A percentile compares a stretch with the other conserved stretches of the same genome.
These are phyloP conservation scores for Parotia lawesii DNA, from an alignment of 2,113 vertebrate species.

Conservation along the genomic window DNA sequence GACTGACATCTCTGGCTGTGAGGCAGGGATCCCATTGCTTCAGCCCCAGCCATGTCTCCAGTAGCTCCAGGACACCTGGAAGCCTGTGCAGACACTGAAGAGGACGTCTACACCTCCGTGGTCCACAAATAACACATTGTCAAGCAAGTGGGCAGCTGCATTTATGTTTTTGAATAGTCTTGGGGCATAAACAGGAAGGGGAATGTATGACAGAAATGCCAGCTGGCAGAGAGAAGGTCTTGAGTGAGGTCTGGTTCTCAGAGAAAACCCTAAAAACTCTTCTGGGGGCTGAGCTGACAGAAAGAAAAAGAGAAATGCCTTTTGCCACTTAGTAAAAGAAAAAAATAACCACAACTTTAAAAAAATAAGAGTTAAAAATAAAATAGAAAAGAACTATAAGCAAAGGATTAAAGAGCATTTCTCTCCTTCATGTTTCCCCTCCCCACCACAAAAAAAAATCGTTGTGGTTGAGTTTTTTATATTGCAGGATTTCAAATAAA, in stretches of 20 bases:
- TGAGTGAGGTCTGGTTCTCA: conserved; percentile 21
- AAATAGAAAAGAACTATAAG: conserved; percentile 19
- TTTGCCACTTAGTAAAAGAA: neutral
- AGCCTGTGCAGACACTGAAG: neutral
- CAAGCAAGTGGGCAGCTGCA: neutral
- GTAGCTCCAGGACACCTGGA: neutral
- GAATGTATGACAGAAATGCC: neutral
- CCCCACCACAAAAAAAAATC: conserved; percentile 26
- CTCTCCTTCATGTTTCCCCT: conserved; percentile 46
- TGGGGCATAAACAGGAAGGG: neutral
- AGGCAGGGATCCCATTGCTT: neutral
- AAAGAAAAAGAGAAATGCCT: neutral
- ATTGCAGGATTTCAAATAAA: conserved; percentile 40
- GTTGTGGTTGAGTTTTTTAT: conserved; percentile 19
- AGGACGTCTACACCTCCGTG: neutral
- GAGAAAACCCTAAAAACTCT: conserved; percentile 8
- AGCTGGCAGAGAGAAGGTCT: neutral
- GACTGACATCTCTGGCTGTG: accelerated
- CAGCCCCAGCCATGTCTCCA: neutral
- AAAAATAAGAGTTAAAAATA: conserved; percentile 53
- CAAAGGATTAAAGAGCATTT: conserved; percentile 51
- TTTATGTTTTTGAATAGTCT: conserved; percentile 9
- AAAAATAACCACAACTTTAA: conserved; percentile 30
- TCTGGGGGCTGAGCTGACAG: neutral
- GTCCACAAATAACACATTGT: neutral